Conservation (phyloP, 2,888 invertebrate species). For the Ormyrus labotus region DNA sequence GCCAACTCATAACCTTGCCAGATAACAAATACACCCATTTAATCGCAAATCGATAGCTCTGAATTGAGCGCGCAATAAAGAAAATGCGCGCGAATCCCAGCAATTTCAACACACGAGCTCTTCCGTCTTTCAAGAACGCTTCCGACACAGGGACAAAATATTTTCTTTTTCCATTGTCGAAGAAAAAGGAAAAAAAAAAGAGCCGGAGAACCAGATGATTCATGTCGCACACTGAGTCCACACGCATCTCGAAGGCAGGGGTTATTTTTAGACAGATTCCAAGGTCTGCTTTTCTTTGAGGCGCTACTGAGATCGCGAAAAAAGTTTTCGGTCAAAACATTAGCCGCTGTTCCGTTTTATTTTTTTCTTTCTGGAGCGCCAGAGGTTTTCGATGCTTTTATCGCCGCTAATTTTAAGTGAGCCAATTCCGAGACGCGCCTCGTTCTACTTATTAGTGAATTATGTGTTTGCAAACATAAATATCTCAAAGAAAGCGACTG, state of each 20-base stretch:
- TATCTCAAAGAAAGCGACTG: no score
- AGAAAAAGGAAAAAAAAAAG: neutral
- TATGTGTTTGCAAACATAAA: no score
- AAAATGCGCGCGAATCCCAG: no score
- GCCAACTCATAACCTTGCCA: no score
- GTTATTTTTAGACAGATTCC: constrained; percentile 39
- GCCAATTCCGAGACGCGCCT: neutral
- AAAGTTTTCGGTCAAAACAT: constrained; percentile 27
- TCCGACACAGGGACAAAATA: neutral
- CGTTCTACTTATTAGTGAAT: neutral
- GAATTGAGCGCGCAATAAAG: no score
- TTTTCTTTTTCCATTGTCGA: no score
- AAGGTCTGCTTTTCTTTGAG: constrained; percentile 18
- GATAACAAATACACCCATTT: no score
- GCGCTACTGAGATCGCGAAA: neutral
- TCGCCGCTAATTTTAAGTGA: constrained; percentile 37
- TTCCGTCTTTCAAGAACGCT: neutral
- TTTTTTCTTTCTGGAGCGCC: neutral
- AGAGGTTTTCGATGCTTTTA: neutral
- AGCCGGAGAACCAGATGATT: neutral
- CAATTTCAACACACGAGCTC: no score
- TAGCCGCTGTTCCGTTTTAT: neutral
- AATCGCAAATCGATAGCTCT: no score
- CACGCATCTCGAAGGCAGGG: neutral
- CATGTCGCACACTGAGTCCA: neutral